A percentile compares a stretch with the other conserved stretches of the same genome.
Evolutionary conservation across 2,797 vertebrate species (phyloP).

Genomic region (Adelosebastes latens): DNA sequence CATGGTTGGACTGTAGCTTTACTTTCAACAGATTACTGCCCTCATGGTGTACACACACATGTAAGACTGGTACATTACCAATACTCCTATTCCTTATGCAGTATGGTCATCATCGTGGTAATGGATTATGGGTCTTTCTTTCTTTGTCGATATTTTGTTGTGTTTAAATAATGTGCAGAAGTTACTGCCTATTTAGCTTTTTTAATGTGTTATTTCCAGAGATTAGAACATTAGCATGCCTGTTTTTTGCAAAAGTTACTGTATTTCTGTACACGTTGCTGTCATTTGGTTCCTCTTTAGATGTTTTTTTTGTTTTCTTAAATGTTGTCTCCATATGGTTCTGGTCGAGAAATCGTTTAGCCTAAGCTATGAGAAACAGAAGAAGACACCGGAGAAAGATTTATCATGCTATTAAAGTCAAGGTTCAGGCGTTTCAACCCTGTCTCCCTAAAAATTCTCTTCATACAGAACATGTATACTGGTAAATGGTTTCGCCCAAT

Average conservation of each 20-base stretch:
- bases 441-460: slow-evolving; percentile 4
- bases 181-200: slow-evolving; percentile 85
- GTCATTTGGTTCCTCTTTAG: slow-evolving; percentile 43
- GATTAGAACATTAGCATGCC: slow-evolving; percentile 84
- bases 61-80: slow-evolving; percentile 49
- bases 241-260: slow-evolving; percentile 84
- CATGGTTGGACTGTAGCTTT: slow-evolving; percentile 75
- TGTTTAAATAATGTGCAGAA: slow-evolving; percentile 88
- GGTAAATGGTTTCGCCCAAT: not conserved
- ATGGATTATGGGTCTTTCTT: slow-evolving; percentile 77
- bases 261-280: slow-evolving; percentile 76
- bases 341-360: slow-evolving; percentile 38
- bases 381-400: slow-evolving; percentile 38
- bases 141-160: slow-evolving; percentile 75
- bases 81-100: slow-evolving; percentile 67
- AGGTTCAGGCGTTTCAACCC: slow-evolving; percentile 10
- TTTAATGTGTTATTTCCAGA: slow-evolving; percentile 71
- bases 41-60: slow-evolving; percentile 61
- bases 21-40: slow-evolving; percentile 68
- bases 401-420: slow-evolving; percentile 5
- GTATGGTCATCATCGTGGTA: slow-evolving; percentile 65
- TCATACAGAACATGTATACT: not conserved
- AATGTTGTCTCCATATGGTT: slow-evolving; percentile 59
- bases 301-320: slow-evolving; percentile 3
- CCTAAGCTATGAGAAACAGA: slow-evolving; percentile 35